A percentile compares a stretch with the other conserved stretches of the same genome.
Conservation (phyloP, 2,113 vertebrate species). For the Neodon shergylaensis region DNA sequence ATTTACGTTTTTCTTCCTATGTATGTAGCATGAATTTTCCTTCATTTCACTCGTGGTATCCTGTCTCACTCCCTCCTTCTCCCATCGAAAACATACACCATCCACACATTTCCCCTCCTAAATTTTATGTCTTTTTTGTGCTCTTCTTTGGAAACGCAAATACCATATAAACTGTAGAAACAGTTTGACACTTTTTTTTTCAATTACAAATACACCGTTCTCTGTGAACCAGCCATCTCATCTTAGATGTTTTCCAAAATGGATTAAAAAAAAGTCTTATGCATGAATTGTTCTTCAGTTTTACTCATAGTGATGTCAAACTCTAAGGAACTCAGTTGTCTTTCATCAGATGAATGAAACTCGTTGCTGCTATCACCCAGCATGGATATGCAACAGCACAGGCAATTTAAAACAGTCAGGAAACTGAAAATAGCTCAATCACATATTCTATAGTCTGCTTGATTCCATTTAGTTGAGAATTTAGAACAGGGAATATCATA, state of each 20-base stretch:
- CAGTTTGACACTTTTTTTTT: not conserved
- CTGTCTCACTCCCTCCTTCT: not conserved
- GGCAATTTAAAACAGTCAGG: not conserved
- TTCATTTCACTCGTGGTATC: not conserved
- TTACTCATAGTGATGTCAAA: not conserved
- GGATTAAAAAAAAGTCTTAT: not conserved
- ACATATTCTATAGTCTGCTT: not conserved
- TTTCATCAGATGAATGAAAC: not conserved
- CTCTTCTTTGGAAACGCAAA: not conserved
- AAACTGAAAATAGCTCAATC: not conserved
- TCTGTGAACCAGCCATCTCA: not conserved
- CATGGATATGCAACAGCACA: not conserved
- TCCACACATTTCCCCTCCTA: too few relatives aligned
- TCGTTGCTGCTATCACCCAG: not conserved
- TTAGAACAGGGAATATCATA: not conserved
- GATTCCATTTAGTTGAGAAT: not conserved
- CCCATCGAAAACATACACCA: not conserved
- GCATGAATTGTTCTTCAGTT: not conserved
- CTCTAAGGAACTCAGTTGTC: not conserved
- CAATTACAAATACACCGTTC: conserved; percentile 19
- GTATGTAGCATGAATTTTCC: not conserved
- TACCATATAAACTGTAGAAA: not conserved
- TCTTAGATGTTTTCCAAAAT: conserved; percentile 17
- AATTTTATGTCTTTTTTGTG: not conserved
- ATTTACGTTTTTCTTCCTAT: not conserved